Conservation (phyloP, 2,888 invertebrate genomes). For the Zaprionus lineosus region DNA sequence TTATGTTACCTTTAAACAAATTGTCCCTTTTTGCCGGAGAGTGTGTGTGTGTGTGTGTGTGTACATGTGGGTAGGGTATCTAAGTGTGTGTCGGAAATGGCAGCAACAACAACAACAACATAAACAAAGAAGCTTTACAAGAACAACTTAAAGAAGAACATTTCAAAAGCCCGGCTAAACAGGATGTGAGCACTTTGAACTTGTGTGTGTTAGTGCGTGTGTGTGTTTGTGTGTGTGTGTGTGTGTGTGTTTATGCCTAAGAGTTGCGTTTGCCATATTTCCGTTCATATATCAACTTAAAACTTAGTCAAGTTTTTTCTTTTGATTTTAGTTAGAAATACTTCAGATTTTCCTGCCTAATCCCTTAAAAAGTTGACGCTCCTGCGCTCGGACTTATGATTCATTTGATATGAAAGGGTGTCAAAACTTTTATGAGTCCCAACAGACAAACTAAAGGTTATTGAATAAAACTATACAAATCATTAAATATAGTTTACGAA, state of each 20-base stretch:
- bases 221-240: neutral
- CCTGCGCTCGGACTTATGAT: conserved; percentile 1
- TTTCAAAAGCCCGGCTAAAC: conserved; percentile 65
- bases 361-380: conserved; percentile 35
- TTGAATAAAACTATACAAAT: too few relatives aligned
- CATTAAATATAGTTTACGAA: too few relatives aligned
- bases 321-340: conserved; percentile 36
- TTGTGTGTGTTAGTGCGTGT: conserved; percentile 36
- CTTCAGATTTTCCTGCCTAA: conserved; percentile 42
- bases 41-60: conserved; percentile 2
- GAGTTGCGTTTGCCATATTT: conserved; percentile 62
- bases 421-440: too few relatives aligned
- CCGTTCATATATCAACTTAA: conserved; percentile 64
- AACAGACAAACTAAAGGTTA: too few relatives aligned
- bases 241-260: conserved; percentile 12
- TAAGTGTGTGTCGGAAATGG: conserved; percentile 17
- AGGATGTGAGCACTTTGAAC: conserved; percentile 67
- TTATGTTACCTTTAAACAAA: conserved; percentile 71
- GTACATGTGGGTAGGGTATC: conserved; percentile 8
- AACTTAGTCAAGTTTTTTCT: conserved; percentile 47
- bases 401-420: conserved; percentile 5
- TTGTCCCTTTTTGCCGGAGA: conserved; percentile 60
- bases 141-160: conserved; percentile 51
- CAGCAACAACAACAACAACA: conserved; percentile 40
- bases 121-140: conserved; percentile 34